These are phyloP conservation scores for Cavia aperea DNA, from an alignment of 2,113 vertebrate genomes.

Conservation along the genomic window DNA sequence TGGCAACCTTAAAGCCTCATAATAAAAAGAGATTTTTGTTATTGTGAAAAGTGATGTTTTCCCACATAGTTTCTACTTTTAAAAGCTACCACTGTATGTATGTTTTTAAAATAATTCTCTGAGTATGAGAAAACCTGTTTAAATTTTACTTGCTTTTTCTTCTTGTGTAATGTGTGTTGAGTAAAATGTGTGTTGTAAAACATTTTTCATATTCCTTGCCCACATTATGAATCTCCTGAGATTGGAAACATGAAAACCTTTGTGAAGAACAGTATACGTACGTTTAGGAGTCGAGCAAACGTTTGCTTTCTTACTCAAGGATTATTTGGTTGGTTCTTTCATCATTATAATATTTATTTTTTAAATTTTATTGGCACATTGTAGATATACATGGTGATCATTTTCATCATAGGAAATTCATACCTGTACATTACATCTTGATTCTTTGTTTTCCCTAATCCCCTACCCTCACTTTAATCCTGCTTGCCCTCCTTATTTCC, in stretches of 20 bases:
- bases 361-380: not conserved
- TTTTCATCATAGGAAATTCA: not conserved
- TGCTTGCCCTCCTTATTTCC: not conserved
- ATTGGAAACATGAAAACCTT: not conserved
- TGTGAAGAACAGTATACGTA: not conserved
- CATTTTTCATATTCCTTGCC: not conserved
- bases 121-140: not conserved
- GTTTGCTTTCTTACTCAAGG: not conserved
- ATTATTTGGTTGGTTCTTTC: not conserved
- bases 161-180: not conserved
- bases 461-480: not conserved
- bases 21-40: not conserved
- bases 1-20: not conserved
- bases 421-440: not conserved
- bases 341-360: not conserved
- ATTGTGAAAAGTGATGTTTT: not conserved
- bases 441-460: not conserved
- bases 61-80: not conserved
- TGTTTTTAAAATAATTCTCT: not conserved
- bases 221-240: not conserved
- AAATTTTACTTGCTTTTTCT: not conserved
- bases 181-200: slow-evolving; percentile 9
- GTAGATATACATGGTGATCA: not conserved
- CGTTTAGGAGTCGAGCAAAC: not conserved
- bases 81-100: not conserved